A percentile compares a stretch with the other conserved stretches of the same genome.
These are phyloP conservation scores for Ramphastos sulfuratus DNA, from an alignment of 2,113 vertebrate species.

Conservation along the genomic window DNA sequence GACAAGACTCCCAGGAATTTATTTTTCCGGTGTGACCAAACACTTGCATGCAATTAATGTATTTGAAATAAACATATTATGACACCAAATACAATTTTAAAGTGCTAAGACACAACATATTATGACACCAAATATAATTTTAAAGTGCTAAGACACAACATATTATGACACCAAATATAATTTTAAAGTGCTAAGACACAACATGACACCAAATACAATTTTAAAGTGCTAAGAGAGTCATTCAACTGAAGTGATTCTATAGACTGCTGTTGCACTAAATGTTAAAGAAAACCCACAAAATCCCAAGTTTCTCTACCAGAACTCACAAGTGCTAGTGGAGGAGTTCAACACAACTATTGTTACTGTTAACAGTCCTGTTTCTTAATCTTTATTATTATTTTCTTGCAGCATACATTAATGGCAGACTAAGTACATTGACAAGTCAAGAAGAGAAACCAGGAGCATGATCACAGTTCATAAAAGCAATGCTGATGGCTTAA, in stretches of 20 bases:
- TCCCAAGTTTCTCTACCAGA: neutral
- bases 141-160: neutral
- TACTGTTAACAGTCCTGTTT: neutral
- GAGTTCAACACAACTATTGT: neutral
- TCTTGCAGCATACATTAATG: neutral
- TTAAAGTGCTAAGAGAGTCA: neutral
- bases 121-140: neutral
- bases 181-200: neutral
- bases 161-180: neutral
- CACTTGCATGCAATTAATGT: conserved; percentile 9
- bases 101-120: neutral
- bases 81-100: neutral
- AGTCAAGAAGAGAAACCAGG: neutral
- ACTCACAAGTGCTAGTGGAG: neutral
- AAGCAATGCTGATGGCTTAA: neutral
- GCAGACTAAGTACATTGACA: neutral
- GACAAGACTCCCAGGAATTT: neutral
- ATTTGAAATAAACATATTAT: neutral
- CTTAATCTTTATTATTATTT: neutral
- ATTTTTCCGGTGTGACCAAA: conserved; percentile 25
- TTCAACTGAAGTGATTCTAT: neutral
- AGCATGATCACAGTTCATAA: neutral
- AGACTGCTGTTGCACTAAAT: neutral
- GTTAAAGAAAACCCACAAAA: neutral
- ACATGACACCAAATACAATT: neutral